Evolutionary conservation across 2,888 invertebrate species (phyloP).

Genomic region (Tachina fera): DNA sequence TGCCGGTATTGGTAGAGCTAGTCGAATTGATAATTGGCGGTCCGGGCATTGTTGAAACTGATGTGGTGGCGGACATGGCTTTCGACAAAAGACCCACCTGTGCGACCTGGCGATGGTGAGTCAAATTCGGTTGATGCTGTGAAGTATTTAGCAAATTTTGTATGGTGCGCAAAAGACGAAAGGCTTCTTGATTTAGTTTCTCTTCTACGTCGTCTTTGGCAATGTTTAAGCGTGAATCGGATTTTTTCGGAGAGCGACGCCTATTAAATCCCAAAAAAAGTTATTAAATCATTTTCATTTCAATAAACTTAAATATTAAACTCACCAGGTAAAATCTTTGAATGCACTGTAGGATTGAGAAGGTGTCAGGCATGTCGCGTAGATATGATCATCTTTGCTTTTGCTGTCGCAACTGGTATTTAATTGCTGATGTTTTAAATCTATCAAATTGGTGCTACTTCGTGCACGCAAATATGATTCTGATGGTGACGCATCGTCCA

Average conservation of each 20-base stretch:
- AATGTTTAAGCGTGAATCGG: slow-evolving; percentile 76
- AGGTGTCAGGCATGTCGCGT: slow-evolving; percentile 71
- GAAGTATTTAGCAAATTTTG: slow-evolving; percentile 86
- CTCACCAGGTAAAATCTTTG: slow-evolving; percentile 86
- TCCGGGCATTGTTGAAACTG: slow-evolving; percentile 73
- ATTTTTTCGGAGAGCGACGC: slow-evolving; percentile 83
- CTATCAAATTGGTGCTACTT: slow-evolving; percentile 81
- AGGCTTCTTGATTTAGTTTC: slow-evolving; percentile 87
- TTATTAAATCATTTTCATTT: background rate
- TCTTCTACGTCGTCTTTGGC: slow-evolving; percentile 85
- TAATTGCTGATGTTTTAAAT: slow-evolving; percentile 57
- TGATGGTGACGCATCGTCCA: slow-evolving; percentile 66
- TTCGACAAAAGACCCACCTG: slow-evolving; percentile 73
- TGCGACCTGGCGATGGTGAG: slow-evolving; percentile 74
- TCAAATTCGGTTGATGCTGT: slow-evolving; percentile 86
- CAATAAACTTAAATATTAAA: slow-evolving; percentile 42
- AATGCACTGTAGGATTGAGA: slow-evolving; percentile 82
- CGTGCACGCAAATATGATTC: slow-evolving; percentile 77
- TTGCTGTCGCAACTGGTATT: slow-evolving; percentile 44
- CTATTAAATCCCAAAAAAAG: slow-evolving; percentile 65
- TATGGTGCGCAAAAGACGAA: slow-evolving; percentile 86
- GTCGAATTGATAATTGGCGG: slow-evolving; percentile 76
- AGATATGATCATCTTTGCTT: slow-evolving; percentile 57
- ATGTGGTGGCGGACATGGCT: slow-evolving; percentile 71
- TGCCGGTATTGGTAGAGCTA: slow-evolving; percentile 44